Evolutionary conservation across 2,888 invertebrate species (phyloP), one percentile per base, ranked within the genome.

Genomic region (Diplazon laetatorius): DNA sequence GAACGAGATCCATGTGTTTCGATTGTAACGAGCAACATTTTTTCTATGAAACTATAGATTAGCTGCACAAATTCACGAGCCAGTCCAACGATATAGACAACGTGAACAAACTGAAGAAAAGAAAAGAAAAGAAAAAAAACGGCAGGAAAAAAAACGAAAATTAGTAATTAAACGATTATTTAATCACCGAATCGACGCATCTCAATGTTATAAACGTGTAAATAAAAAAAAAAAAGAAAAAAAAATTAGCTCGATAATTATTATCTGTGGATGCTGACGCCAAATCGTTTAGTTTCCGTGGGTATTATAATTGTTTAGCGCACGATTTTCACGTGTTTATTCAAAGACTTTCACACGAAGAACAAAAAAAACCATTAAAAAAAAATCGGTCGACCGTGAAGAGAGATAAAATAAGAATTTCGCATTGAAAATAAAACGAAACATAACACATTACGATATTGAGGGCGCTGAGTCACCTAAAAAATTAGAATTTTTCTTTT

Each of bases 221-320:
- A 78, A 80, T 80, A 80, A 78, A 68, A 78, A 78, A 78, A 71
- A 25, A 78, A 78, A 80, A 78, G 78, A 78, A 68, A 78, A 78
- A 78, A 71, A 25, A 57, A 66, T 50, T 74, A 74, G 73, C 62
- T 30, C 69, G 69, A 70, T 20, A 63, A 55, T 59, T 55, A 55
- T 68, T 50, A 70, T 63, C 46, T 22, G 46, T 25, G 50, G 35
- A 57, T 59, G 39, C 59, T 65, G 52, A 35, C 55, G 48, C 22
- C 37, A 59, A 55, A 60, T 68, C 18, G 30, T 46, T 60, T 35
- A 50, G 66, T 44, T 37, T 62, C 50, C 42, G n/a, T 71, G 46
- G 52, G n/a, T 16, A 42, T 68, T 57, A 57, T 55, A 48, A 66
- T 65, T 62, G 65, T 65, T 60, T 71, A 65, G 55, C 69, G 25